phyloP scores from a whole-genome alignment of 2,888 invertebrate species.

The Arenicola marina region DNA sequence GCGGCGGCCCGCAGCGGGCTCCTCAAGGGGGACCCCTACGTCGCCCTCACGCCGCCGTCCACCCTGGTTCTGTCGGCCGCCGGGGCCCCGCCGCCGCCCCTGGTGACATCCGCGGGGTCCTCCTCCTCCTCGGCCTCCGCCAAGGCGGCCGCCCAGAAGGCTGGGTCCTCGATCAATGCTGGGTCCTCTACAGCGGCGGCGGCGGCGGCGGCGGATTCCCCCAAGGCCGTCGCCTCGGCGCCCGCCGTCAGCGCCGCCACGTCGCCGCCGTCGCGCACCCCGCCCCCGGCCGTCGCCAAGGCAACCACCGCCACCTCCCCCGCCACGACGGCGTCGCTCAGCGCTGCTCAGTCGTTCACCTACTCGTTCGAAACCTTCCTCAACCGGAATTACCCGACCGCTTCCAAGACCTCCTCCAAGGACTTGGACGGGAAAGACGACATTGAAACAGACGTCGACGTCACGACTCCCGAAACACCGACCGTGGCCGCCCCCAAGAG shows the following conservation, averaged over 20 bases:
- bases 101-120: too few relatives aligned
- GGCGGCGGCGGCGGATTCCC: neutral
- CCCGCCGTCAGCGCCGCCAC: neutral
- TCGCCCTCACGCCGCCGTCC: too few relatives aligned
- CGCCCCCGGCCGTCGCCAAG: neutral
- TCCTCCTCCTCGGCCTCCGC: too few relatives aligned
- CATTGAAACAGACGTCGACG: too few relatives aligned
- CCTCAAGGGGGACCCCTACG: too few relatives aligned
- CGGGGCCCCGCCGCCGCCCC: too few relatives aligned
- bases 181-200: neutral
- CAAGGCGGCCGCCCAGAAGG: neutral
- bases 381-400: too few relatives aligned
- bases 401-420: too few relatives aligned
- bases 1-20: too few relatives aligned
- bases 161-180: neutral
- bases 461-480: too few relatives aligned
- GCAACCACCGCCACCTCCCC: neutral
- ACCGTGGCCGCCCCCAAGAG: conserved; percentile 1
- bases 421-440: too few relatives aligned
- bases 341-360: conserved; percentile 7
- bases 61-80: too few relatives aligned
- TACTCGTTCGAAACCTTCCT: conserved; percentile 24
- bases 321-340: neutral
- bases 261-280: neutral
- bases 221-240: neutral